phyloP scores from a whole-genome alignment of 1,140 invertebrate species.

The Hyposmocoma kahamanoa region DNA sequence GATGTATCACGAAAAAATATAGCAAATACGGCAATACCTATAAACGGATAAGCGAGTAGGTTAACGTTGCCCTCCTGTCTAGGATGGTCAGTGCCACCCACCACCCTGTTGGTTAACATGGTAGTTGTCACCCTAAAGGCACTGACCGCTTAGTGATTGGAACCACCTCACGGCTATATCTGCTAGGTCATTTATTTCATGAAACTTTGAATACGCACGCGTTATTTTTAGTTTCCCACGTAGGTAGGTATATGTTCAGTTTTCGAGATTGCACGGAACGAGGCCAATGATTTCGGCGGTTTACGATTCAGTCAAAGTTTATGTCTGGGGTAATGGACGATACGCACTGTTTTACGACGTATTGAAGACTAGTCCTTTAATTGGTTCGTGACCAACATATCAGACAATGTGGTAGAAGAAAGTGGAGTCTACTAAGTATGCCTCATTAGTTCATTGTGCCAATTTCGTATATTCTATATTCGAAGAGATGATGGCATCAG shows the following conservation, averaged over 20 bases:
- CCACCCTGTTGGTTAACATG: conserved; percentile 7
- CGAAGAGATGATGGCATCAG: too few species aligned
- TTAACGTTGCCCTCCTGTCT: background rate
- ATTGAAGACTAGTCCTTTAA: too few species aligned
- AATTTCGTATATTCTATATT: too few species aligned
- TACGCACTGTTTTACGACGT: background rate
- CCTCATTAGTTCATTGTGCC: too few species aligned
- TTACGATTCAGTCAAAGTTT: conserved; percentile 7
- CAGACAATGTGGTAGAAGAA: too few species aligned
- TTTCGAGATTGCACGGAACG: conserved; percentile 27
- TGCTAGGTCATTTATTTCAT: background rate
- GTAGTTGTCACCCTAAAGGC: conserved; percentile 19
- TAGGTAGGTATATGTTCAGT: conserved; percentile 7
- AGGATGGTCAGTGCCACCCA: background rate
- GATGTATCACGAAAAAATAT: background rate
- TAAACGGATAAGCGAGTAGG: background rate
- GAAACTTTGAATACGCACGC: background rate
- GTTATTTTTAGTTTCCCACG: conserved; percentile 21
- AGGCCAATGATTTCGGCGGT: conserved; percentile 27
- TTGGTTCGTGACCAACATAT: too few species aligned
- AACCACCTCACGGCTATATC: conserved; percentile 9
- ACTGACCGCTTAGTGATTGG: conserved; percentile 26
- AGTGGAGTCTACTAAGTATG: too few species aligned
- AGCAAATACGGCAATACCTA: conserved; percentile 1
- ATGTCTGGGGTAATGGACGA: conserved; percentile 7